Conservation (phyloP, 1,140 invertebrate genomes). For the Oppia nitens region DNA sequence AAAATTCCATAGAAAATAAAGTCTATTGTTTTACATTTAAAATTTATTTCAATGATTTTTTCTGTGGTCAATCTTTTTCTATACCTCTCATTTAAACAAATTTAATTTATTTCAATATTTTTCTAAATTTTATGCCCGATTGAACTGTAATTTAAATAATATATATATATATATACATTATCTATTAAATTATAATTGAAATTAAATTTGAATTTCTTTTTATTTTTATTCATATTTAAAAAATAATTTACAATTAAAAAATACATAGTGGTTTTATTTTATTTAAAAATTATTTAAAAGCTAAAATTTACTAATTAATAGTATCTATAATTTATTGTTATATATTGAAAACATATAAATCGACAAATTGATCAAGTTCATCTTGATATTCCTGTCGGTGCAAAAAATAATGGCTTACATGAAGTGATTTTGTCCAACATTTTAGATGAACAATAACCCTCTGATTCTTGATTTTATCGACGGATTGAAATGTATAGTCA, state of each 20-base stretch:
- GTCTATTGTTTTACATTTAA: no score
- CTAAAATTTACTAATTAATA: background rate
- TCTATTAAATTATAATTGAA: background rate
- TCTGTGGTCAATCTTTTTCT: no score
- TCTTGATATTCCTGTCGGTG: background rate
- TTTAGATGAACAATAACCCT: background rate
- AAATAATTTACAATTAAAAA: no score
- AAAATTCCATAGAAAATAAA: no score
- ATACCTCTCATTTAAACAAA: no score
- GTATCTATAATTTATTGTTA: background rate
- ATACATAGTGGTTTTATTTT: no score
- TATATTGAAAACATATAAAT: background rate
- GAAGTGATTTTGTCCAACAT: background rate
- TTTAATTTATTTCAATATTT: no score
- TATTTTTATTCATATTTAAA: no score
- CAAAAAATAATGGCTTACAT: background rate
- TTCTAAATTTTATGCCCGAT: no score
- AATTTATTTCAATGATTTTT: no score
- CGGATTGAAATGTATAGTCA: background rate
- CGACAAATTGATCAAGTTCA: background rate
- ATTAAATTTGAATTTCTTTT: background rate
- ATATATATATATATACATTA: background rate
- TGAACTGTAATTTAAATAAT: background rate
- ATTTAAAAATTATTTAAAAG: no score
- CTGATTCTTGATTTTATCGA: background rate